A percentile compares a stretch with the other conserved stretches of the same genome.
Conservation (phyloP, 2,888 invertebrate species). For the Drosophila demipolita region DNA sequence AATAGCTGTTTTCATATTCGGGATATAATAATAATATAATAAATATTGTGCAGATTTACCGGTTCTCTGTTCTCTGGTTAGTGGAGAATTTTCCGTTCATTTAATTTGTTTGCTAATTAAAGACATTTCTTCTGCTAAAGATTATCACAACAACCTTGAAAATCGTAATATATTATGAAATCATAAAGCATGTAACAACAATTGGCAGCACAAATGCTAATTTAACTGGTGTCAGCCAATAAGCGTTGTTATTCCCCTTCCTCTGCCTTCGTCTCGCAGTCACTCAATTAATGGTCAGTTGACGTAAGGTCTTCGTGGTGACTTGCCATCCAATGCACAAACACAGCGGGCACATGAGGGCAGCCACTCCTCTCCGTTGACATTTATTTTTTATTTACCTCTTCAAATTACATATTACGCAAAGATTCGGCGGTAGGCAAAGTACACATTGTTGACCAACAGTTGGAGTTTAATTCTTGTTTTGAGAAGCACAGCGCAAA, state of each 20-base stretch:
- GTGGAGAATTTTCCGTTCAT: slow-evolving; percentile 22
- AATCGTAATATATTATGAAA: slow-evolving; percentile 23
- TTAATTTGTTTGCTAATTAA: slow-evolving; percentile 42
- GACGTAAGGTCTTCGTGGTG: slow-evolving; percentile 44
- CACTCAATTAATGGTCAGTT: slow-evolving; percentile 40
- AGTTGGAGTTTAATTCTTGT: slow-evolving; percentile 4
- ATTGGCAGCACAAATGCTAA: slow-evolving; percentile 23
- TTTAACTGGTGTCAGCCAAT: slow-evolving; percentile 22
- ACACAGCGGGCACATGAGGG: slow-evolving; percentile 28
- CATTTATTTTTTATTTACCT: slow-evolving; percentile 36
- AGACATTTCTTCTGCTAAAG: slow-evolving; percentile 31
- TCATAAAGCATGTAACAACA: slow-evolving; percentile 53
- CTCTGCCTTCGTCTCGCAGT: slow-evolving; percentile 3
- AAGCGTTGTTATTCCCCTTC: slow-evolving; percentile 10
- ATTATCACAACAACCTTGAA: slow-evolving; percentile 29
- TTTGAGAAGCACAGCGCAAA: neutral
- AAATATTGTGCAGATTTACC: slow-evolving; percentile 39
- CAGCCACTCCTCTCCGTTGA: slow-evolving; percentile 32
- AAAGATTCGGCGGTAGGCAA: slow-evolving; percentile 34
- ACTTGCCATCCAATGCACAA: slow-evolving; percentile 33
- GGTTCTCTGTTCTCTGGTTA: slow-evolving; percentile 37
- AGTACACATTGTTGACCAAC: slow-evolving; percentile 27
- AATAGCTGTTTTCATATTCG: neutral
- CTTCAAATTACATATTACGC: slow-evolving; percentile 48
- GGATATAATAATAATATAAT: slow-evolving; percentile 1